Evolutionary conservation across 2,888 invertebrate species (phyloP).

Genomic region (Ametastegia equiseti): DNA sequence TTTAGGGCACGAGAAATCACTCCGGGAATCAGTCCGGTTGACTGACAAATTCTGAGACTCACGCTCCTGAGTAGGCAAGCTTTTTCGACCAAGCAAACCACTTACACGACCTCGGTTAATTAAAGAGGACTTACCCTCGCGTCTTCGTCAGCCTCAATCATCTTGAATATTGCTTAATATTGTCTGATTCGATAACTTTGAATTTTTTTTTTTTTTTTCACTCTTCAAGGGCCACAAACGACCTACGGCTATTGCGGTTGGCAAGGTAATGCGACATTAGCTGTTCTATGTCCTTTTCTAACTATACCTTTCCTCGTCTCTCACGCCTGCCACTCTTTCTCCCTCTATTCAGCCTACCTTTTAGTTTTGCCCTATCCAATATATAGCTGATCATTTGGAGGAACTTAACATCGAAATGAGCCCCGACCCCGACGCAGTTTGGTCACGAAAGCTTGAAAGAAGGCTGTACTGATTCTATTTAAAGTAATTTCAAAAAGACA

Average conservation of each 20-base stretch:
- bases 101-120: slow-evolving; percentile 4
- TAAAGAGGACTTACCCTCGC: slow-evolving; percentile 67
- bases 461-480: not conserved
- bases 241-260: slow-evolving; percentile 61
- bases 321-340: slow-evolving; percentile 56
- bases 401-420: not conserved
- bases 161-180: slow-evolving; percentile 50
- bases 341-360: slow-evolving; percentile 52
- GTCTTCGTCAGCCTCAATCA: slow-evolving; percentile 69
- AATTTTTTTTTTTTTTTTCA: slow-evolving; percentile 18
- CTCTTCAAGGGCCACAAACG: slow-evolving; percentile 50
- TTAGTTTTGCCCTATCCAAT: slow-evolving; percentile 17
- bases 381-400: not conserved
- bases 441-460: slow-evolving; percentile 6
- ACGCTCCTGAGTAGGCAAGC: not conserved
- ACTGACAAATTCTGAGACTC: not conserved
- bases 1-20: not conserved
- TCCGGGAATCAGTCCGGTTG: not conserved
- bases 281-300: slow-evolving; percentile 64
- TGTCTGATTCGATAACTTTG: not conserved
- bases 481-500: not conserved
- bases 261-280: slow-evolving; percentile 71
- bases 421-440: not conserved
- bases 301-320: slow-evolving; percentile 56
- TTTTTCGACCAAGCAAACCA: not conserved